A percentile compares a stretch with the other conserved stretches of the same genome.
phyloP scores from a whole-genome alignment of 2,888 invertebrate species.

The Heliconius cydno region DNA sequence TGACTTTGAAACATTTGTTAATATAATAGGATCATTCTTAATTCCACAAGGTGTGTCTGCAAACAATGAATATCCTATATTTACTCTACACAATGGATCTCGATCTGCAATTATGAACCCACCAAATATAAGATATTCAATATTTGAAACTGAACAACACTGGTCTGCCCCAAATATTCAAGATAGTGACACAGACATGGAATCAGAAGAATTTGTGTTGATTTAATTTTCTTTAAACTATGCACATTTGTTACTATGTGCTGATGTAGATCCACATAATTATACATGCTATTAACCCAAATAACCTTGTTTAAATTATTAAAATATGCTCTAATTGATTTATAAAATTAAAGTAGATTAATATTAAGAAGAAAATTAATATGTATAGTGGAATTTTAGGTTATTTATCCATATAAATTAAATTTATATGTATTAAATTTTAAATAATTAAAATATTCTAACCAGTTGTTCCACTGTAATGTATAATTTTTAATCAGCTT shows the following conservation, averaged over 20 bases:
- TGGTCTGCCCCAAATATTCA: conserved; percentile 76
- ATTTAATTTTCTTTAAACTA: conserved; percentile 74
- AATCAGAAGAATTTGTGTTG: conserved; percentile 89
- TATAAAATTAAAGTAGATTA: neutral
- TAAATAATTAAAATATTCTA: neutral
- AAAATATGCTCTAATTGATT: conserved; percentile 2
- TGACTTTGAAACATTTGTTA: conserved; percentile 90
- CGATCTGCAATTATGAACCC: conserved; percentile 84
- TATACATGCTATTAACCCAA: conserved; percentile 13
- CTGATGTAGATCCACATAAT: conserved; percentile 1
- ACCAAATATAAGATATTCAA: conserved; percentile 81
- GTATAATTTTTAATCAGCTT: too few species aligned
- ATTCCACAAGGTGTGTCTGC: conserved; percentile 74
- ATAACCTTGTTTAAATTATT: conserved; percentile 9
- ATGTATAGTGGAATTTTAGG: neutral
- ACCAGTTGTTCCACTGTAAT: neutral
- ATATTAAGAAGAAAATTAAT: neutral
- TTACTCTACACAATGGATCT: conserved; percentile 90
- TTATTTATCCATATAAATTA: conserved; percentile 6
- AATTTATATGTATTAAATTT: neutral
- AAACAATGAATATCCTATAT: conserved; percentile 90
- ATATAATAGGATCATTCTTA: conserved; percentile 85
- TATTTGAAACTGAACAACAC: conserved; percentile 81
- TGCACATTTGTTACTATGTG: conserved; percentile 1
- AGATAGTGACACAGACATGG: conserved; percentile 86